Base-by-base conservation (phyloP, 2,113 vertebrate species). In the Petrocephalus microphthalmus region DNA sequence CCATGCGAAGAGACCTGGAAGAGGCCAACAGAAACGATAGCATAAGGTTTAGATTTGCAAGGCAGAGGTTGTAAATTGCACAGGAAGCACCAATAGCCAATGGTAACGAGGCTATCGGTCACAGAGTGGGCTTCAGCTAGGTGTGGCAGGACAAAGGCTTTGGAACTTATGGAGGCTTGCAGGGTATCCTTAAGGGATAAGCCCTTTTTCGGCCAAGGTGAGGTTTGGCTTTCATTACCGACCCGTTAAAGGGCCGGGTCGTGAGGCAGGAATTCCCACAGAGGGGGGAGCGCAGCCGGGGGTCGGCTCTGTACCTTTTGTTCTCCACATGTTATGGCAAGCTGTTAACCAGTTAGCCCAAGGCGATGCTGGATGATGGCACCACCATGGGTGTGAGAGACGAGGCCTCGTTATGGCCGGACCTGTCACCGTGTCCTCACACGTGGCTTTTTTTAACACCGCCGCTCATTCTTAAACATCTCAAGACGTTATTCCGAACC, bases 1-100 rank as follows among this genome's bases (percentile, higher is more conserved):
- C 83, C 56, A 85, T 71, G 37, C 51, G 49, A 85, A 45, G 71
- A 29, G 25, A 22, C 45, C 57, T 11, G 56, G 51, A 25, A 37
- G 71, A 78, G 37, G 33, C 33, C 29, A 19, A 78, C 13, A 78
- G 15, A 42, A 42, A 78, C 37, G 20, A 3, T 37, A 25, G 47
- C 88, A 85, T 71, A 45, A 88, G 83, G 82, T 85, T 88, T 60
- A 25, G 82, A 71, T 88, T 85, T 85, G 71, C 6, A 5, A 78
- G 33, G 37, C 6, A 6, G 71, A 19, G 29, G 71, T 29, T 78
- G 71, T 78, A 78, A 78, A 78, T 78, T 42, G 19, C 29, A 42
- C 71, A 78, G 71, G 71, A 78, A 33, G 33, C 19, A 13, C 33
- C 5, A 15, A 78, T 19, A 42, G 71, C 33, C 71, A 42, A 19